Evolutionary conservation across 2,797 vertebrate genomes (phyloP).

Genomic region (Emydoidea blandingii): DNA sequence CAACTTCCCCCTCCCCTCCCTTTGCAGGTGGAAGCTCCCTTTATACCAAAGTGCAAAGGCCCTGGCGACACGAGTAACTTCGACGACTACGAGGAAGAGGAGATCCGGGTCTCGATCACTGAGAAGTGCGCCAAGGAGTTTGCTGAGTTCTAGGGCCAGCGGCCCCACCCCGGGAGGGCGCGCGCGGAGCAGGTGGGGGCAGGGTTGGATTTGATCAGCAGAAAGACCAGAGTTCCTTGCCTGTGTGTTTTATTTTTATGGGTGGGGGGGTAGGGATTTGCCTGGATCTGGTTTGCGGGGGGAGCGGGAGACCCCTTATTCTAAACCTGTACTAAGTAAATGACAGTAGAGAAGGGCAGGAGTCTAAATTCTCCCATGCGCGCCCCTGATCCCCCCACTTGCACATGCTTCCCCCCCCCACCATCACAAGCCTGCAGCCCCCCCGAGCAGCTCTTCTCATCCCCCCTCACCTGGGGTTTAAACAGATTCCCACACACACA

Average conservation of each 20-base stretch:
- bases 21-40: slow-evolving; percentile 86
- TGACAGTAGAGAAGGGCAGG: neutral
- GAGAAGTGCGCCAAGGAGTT: slow-evolving; percentile 96
- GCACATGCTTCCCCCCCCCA: neutral
- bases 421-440: neutral
- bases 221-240: slow-evolving; percentile 18
- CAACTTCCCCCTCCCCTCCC: neutral
- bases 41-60: slow-evolving; percentile 94
- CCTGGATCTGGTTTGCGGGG: slow-evolving; percentile 13
- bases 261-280: slow-evolving; percentile 32
- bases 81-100: slow-evolving; percentile 95
- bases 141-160: slow-evolving; percentile 88
- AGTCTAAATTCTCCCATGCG: neutral
- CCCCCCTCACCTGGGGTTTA: slow-evolving; percentile 15
- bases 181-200: neutral
- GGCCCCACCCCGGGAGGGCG: slow-evolving; percentile 13
- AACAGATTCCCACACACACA: neutral
- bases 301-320: neutral
- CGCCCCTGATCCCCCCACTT: neutral
- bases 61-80: slow-evolving; percentile 96
- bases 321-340: slow-evolving; percentile 2
- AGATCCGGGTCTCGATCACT: slow-evolving; percentile 91
- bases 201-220: slow-evolving; percentile 27
- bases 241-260: slow-evolving; percentile 32
- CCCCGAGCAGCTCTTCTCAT: neutral